These are phyloP conservation scores for Cottus gobio DNA, from an alignment of 2,113 vertebrate genomes.

Conservation along the genomic window DNA sequence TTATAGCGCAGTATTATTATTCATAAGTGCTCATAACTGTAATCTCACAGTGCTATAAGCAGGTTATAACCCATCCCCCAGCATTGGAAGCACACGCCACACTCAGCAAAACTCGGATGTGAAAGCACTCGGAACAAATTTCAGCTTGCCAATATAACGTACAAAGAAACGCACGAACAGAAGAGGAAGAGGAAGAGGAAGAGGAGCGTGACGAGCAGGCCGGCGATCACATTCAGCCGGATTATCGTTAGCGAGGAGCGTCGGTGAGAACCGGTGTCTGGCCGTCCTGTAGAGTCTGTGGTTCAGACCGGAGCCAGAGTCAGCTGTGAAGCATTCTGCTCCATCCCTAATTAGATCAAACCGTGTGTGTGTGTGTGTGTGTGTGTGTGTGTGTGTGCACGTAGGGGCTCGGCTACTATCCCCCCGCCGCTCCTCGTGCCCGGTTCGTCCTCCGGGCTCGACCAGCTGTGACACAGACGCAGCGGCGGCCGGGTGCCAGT, in stretches of 20 bases:
- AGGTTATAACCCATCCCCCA: neutral
- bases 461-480: neutral
- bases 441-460: no score
- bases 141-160: no score
- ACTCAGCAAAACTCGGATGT: no score
- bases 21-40: neutral
- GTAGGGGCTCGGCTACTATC: neutral
- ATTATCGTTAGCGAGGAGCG: slow-evolving; percentile 26
- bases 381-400: slow-evolving; percentile 18
- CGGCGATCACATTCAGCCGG: slow-evolving; percentile 13
- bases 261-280: slow-evolving; percentile 30
- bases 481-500: neutral
- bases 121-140: no score
- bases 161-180: neutral
- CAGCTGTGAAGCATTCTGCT: slow-evolving; percentile 53
- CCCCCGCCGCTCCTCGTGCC: neutral
- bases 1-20: neutral
- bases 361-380: slow-evolving; percentile 16
- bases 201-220: slow-evolving; percentile 22
- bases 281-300: slow-evolving; percentile 2
- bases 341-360: slow-evolving; percentile 55
- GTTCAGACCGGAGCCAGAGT: slow-evolving; percentile 26
- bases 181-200: no score
- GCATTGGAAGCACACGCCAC: neutral
- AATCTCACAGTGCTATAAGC: neutral